These are phyloP conservation scores for Himalopsyche anomala DNA, from an alignment of 2,888 invertebrate species.

Conservation along the genomic window DNA sequence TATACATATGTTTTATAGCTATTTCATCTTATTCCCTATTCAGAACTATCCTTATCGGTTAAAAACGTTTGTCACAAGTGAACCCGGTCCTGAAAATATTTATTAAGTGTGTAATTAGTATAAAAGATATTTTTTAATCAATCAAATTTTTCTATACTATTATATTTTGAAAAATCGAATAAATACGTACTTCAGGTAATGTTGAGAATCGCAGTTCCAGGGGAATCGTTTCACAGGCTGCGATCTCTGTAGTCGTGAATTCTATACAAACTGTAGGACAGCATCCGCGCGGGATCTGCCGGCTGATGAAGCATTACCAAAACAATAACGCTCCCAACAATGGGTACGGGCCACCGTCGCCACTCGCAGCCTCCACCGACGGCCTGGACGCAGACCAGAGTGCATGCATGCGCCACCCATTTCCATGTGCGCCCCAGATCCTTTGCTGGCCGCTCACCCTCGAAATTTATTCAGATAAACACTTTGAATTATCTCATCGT, in stretches of 20 bases:
- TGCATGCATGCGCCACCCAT: conserved; percentile 5
- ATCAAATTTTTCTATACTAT: no score
- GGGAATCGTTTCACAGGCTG: conserved; percentile 40
- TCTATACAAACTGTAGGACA: conserved; percentile 55
- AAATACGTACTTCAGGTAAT: no score
- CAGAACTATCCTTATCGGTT: no score
- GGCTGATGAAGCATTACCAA: conserved; percentile 65
- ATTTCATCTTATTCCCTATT: no score
- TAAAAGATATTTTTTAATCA: no score
- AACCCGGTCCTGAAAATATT: no score
- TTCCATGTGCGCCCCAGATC: conserved; percentile 31
- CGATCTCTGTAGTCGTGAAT: conserved; percentile 41
- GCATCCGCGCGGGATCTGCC: conserved; percentile 53
- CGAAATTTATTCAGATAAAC: conserved; percentile 53
- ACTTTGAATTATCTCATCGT: conserved; percentile 56
- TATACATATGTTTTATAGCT: no score
- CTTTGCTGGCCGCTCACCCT: conserved; percentile 27
- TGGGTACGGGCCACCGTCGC: conserved; percentile 49
- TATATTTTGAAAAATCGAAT: no score
- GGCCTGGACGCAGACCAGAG: conserved; percentile 11
- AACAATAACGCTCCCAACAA: conserved; percentile 65
- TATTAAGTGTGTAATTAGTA: no score
- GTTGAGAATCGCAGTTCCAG: background rate
- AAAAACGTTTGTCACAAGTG: no score
- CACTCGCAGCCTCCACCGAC: conserved; percentile 28